These are phyloP conservation scores for Misgurnus anguillicaudatus DNA, from an alignment of 2,113 vertebrate species.

Conservation along the genomic window DNA sequence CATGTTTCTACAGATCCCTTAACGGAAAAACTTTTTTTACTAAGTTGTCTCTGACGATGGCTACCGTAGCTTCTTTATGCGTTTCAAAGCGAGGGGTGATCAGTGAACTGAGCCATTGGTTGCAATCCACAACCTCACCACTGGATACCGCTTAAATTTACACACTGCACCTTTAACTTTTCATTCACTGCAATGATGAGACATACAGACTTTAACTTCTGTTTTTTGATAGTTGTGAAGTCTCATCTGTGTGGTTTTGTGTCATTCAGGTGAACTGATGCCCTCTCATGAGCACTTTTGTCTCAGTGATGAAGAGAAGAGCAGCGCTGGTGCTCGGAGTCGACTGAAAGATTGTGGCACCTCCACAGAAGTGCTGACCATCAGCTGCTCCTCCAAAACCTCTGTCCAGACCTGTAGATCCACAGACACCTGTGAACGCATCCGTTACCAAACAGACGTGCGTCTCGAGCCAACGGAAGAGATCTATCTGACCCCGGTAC, in stretches of 20 bases:
- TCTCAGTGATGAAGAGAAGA: slow-evolving; percentile 92
- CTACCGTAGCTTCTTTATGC: too few relatives aligned
- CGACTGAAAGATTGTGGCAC: slow-evolving; percentile 95
- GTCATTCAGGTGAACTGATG: slow-evolving; percentile 83
- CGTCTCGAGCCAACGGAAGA: slow-evolving; percentile 93
- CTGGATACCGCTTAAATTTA: too few relatives aligned
- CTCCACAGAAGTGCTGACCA: slow-evolving; percentile 87
- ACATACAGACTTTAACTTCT: too few relatives aligned
- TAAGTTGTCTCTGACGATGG: too few relatives aligned
- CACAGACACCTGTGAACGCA: slow-evolving; percentile 81
- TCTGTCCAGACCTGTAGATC: slow-evolving; percentile 72
- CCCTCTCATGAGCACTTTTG: slow-evolving; percentile 90
- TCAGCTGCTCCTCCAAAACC: slow-evolving; percentile 79
- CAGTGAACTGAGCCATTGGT: too few relatives aligned
- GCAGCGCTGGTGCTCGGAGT: slow-evolving; percentile 65
- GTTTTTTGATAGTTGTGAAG: too few relatives aligned
- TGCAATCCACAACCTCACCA: too few relatives aligned
- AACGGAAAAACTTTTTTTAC: too few relatives aligned
- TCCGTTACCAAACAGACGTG: slow-evolving; percentile 88
- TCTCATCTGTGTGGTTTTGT: neutral
- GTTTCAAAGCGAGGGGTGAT: too few relatives aligned
- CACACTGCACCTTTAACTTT: too few relatives aligned
- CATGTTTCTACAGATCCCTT: too few relatives aligned
- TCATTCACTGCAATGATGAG: too few relatives aligned
- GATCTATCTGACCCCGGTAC: slow-evolving; percentile 93